These are phyloP conservation scores for Hololepta plana DNA, from an alignment of 2,888 invertebrate genomes.

Conservation along the genomic window DNA sequence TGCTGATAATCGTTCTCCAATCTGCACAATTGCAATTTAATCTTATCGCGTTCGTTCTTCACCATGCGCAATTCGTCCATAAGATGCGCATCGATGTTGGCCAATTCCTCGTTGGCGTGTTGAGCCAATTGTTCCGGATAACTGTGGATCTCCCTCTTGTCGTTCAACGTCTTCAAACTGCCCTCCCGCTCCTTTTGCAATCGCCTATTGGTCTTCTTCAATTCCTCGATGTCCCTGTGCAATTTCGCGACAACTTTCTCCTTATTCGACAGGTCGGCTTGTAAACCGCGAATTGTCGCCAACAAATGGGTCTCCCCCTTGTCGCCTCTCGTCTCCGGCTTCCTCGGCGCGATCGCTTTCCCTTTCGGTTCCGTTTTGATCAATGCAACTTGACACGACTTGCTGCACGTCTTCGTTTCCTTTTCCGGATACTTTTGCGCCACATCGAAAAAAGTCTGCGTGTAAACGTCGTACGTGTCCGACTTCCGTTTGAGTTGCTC, in stretches of 20 bases:
- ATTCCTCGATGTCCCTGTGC: constrained; percentile 57
- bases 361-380: constrained; percentile 4
- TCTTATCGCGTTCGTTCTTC: constrained; percentile 40
- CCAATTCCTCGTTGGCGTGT: too few species aligned
- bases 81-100: too few species aligned
- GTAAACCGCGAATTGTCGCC: constrained; percentile 62
- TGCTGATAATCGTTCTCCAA: constrained; percentile 58
- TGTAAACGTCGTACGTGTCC: constrained; percentile 29
- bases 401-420: constrained; percentile 20
- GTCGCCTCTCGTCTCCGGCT: constrained; percentile 21
- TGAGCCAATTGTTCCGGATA: constrained; percentile 22
- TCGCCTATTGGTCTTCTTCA: constrained; percentile 54
- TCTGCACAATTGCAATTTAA: constrained; percentile 33
- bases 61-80: constrained; percentile 30
- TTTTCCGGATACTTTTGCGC: constrained; percentile 19
- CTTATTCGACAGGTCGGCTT: constrained; percentile 53
- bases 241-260: constrained; percentile 54
- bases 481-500: constrained; percentile 20
- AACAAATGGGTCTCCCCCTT: constrained; percentile 62
- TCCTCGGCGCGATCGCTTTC: constrained; percentile 17
- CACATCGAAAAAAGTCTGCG: constrained; percentile 20
- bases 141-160: constrained; percentile 20
- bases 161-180: constrained; percentile 26
- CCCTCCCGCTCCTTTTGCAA: constrained; percentile 62
- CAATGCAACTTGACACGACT: constrained; percentile 17